Evolutionary conservation across 2,888 invertebrate species (phyloP).

Genomic region (Tenthredo notha): DNA sequence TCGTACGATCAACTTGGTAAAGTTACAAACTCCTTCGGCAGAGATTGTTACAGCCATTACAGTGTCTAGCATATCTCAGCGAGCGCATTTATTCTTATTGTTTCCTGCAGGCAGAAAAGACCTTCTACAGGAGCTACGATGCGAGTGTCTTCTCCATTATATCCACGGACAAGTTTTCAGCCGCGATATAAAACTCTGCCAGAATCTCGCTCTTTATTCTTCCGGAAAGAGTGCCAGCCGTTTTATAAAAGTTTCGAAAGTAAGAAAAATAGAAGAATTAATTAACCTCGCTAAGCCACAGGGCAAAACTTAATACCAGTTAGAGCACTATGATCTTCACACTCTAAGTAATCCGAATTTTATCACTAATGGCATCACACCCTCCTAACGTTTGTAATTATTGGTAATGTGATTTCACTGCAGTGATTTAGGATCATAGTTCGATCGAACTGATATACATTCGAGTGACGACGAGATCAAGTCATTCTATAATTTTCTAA

Average conservation of each 20-base stretch:
- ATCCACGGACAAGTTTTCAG: not conserved
- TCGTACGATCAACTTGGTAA: constrained; percentile 28
- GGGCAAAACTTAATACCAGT: not conserved
- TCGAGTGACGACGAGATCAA: not conserved
- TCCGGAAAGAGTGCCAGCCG: constrained; percentile 16
- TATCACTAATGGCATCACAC: constrained; percentile 18
- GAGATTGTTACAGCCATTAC: constrained; percentile 42
- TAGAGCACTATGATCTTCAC: not conserved
- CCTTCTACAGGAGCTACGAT: constrained; percentile 3
- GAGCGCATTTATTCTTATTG: constrained; percentile 35
- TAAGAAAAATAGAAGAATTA: not conserved
- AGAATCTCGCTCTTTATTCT: constrained; percentile 12
- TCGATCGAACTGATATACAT: not conserved
- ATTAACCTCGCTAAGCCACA: not conserved
- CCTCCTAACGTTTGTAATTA: not conserved
- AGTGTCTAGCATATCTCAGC: constrained; percentile 28
- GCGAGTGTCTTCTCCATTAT: constrained; percentile 23
- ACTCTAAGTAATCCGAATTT: not conserved
- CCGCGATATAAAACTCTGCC: constrained; percentile 27
- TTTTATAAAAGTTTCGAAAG: constrained; percentile 7
- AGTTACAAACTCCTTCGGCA: constrained; percentile 40
- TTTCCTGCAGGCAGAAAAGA: constrained; percentile 32
- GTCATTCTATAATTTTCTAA: not conserved
- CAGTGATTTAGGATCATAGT: not conserved
- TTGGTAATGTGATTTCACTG: not conserved